Evolutionary conservation across 2,797 vertebrate species (phyloP).

Genomic region (Apogon hyalosoma): DNA sequence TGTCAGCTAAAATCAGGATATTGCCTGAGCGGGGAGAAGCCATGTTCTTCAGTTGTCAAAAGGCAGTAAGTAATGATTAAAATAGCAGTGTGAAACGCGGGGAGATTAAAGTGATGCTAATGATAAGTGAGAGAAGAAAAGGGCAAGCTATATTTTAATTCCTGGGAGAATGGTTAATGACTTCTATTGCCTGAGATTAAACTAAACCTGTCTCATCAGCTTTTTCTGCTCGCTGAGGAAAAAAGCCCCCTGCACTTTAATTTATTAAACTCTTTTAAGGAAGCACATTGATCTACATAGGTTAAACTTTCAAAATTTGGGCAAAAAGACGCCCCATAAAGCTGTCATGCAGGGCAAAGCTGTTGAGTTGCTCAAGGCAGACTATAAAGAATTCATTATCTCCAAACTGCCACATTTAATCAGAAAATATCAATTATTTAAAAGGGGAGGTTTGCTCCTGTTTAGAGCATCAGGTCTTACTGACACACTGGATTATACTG

Average conservation of each 20-base stretch:
- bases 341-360: slow-evolving; percentile 92
- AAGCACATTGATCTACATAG: slow-evolving; percentile 99
- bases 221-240: slow-evolving; percentile 97
- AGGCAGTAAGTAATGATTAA: slow-evolving; percentile 99
- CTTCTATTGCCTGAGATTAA: slow-evolving; percentile 99
- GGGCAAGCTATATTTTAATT: slow-evolving; percentile 99
- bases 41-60: slow-evolving; percentile 99
- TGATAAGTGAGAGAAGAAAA: slow-evolving; percentile 99
- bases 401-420: slow-evolving; percentile 93
- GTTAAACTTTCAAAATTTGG: slow-evolving; percentile 99
- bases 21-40: slow-evolving; percentile 98
- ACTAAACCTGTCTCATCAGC: slow-evolving; percentile 99
- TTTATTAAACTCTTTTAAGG: slow-evolving; percentile 99
- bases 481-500: slow-evolving; percentile 78
- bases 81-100: slow-evolving; percentile 99
- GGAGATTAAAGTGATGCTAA: slow-evolving; percentile 99
- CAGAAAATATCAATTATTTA: slow-evolving; percentile 97
- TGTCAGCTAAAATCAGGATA: slow-evolving; percentile 99
- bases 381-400: slow-evolving; percentile 95
- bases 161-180: slow-evolving; percentile 99
- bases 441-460: slow-evolving; percentile 90
- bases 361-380: slow-evolving; percentile 94
- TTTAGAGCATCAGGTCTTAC: slow-evolving; percentile 86
- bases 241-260: slow-evolving; percentile 99
- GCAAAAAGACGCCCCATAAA: slow-evolving; percentile 92